Evolutionary conservation across 2,797 vertebrate genomes (phyloP).

Genomic region (Microhierax caerulescens): DNA sequence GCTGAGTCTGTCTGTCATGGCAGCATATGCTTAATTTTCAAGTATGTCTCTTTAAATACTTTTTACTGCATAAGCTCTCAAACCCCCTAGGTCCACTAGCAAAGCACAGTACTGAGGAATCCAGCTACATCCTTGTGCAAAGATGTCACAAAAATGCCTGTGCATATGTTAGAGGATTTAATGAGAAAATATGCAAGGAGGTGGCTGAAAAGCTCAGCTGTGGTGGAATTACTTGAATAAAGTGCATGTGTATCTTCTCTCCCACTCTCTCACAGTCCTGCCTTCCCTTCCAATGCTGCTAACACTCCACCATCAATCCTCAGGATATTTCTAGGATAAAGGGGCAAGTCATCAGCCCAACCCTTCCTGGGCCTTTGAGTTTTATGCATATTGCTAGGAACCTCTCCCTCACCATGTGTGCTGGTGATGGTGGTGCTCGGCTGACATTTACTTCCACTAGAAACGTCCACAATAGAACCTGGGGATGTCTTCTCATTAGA

Average conservation of each 20-base stretch:
- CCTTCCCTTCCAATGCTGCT: background rate
- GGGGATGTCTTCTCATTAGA: background rate
- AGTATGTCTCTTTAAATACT: background rate
- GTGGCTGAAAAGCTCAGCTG: background rate
- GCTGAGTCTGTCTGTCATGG: background rate
- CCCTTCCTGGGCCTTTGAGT: background rate
- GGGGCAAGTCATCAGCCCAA: background rate
- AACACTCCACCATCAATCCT: background rate
- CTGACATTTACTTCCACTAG: background rate
- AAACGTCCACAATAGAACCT: background rate
- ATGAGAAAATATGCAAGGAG: background rate
- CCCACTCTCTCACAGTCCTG: rapidly evolving
- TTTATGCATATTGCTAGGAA: background rate
- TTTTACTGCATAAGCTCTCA: background rate
- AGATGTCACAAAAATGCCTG: background rate
- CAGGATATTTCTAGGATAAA: background rate
- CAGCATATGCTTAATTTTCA: background rate
- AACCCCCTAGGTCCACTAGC: background rate
- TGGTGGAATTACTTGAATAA: background rate
- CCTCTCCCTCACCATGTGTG: background rate
- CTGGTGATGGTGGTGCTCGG: background rate
- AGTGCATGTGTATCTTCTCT: background rate
- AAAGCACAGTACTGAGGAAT: background rate
- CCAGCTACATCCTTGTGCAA: background rate
- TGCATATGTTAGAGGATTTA: background rate